A percentile compares a stretch with the other conserved stretches of the same genome.
These are phyloP conservation scores for Karalla daura DNA, from an alignment of 2,797 vertebrate species.

Conservation along the genomic window DNA sequence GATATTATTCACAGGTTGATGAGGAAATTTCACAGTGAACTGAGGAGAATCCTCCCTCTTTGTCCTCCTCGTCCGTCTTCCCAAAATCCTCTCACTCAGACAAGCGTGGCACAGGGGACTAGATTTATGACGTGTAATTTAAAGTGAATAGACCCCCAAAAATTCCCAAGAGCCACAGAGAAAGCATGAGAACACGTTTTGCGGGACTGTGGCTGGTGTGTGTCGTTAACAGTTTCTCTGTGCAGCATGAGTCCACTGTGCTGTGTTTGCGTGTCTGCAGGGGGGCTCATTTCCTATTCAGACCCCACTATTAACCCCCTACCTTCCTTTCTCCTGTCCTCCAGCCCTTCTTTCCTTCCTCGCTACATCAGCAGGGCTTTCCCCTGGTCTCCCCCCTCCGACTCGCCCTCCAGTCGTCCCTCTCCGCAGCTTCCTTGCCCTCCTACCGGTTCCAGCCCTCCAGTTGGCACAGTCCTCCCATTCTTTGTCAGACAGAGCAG, in stretches of 20 bases:
- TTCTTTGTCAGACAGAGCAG: conserved; percentile 20
- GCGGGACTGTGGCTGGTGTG: background rate
- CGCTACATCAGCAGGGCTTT: background rate
- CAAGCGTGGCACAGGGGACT: conserved; percentile 19
- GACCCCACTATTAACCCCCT: conserved; percentile 49
- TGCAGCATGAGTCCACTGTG: conserved; percentile 13
- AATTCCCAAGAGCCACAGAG: conserved; percentile 7
- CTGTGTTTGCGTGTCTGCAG: conserved; percentile 10
- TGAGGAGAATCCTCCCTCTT: conserved; percentile 46
- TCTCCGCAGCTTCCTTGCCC: conserved; percentile 24
- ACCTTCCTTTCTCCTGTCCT: conserved; percentile 40
- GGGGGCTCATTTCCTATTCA: conserved; percentile 39
- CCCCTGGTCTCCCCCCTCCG: background rate
- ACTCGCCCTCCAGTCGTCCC: conserved; percentile 34
- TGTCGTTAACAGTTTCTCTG: conserved; percentile 8
- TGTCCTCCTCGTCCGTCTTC: conserved; percentile 27
- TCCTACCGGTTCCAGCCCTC: conserved; percentile 22
- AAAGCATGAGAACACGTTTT: background rate
- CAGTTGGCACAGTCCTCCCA: conserved; percentile 1
- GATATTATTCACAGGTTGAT: conserved; percentile 64
- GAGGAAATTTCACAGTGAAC: conserved; percentile 67
- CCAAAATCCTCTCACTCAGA: conserved; percentile 36
- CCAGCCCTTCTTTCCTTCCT: conserved; percentile 5
- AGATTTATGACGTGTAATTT: conserved; percentile 25
- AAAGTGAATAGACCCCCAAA: conserved; percentile 5